A percentile compares a stretch with the other conserved stretches of the same genome.
Evolutionary conservation across 2,113 vertebrate genomes (phyloP).

Genomic region (Myocastor coypus): DNA sequence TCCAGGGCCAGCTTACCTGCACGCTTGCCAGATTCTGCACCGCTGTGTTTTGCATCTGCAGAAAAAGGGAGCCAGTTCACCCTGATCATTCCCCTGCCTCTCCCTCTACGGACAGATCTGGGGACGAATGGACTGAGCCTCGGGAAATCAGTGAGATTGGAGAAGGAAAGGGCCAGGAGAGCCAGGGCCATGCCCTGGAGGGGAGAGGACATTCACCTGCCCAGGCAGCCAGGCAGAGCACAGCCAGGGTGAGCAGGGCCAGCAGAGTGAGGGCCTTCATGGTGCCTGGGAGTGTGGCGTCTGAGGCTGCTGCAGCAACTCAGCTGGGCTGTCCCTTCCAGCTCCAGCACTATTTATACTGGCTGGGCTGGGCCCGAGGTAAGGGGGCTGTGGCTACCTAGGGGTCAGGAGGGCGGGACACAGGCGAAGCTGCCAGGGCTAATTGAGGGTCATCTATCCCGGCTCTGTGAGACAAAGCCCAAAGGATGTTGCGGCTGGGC

Average conservation of each 20-base stretch:
- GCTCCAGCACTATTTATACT: slow-evolving; percentile 78
- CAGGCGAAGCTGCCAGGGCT: background rate
- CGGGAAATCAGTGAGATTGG: background rate
- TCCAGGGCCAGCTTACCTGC: slow-evolving; percentile 27
- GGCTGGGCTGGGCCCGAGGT: background rate
- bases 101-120: background rate
- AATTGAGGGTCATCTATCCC: slow-evolving; percentile 79
- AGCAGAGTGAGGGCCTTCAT: slow-evolving; percentile 78
- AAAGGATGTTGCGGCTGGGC: slow-evolving; percentile 81
- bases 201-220: slow-evolving; percentile 63
- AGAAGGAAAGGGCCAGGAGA: background rate
- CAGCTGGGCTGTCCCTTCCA: background rate
- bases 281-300: background rate
- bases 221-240: slow-evolving; percentile 71
- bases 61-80: background rate
- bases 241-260: slow-evolving; percentile 73
- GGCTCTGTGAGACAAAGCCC: slow-evolving; percentile 61
- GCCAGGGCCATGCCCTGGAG: fast-evolving
- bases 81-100: background rate
- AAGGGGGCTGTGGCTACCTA: background rate
- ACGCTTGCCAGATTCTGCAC: slow-evolving; percentile 26
- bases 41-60: slow-evolving; percentile 70
- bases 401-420: slow-evolving; percentile 57
- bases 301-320: background rate
- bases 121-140: background rate